phyloP scores from a whole-genome alignment of 2,888 invertebrate genomes.

The Timema cristinae region DNA sequence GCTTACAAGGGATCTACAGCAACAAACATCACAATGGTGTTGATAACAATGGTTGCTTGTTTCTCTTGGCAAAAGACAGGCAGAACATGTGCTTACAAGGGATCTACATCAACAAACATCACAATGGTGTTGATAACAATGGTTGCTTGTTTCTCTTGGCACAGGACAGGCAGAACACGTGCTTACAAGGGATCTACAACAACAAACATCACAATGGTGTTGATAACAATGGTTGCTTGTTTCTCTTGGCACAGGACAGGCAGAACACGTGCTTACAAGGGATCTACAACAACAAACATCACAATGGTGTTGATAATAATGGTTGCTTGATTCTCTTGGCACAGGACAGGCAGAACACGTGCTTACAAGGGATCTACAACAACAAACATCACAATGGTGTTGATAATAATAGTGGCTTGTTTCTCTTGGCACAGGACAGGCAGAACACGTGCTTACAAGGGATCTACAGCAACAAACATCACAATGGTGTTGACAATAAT shows the following conservation, averaged over 20 bases:
- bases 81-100: conserved; percentile 98
- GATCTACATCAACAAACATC: conserved; percentile 57
- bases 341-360: conserved; percentile 92
- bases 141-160: no score
- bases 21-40: background rate
- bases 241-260: conserved; percentile 82
- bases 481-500: background rate
- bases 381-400: background rate
- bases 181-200: conserved; percentile 89
- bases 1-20: conserved; percentile 89
- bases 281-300: conserved; percentile 57
- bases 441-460: conserved; percentile 98
- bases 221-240: no score
- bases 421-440: conserved; percentile 82
- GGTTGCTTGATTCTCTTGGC: no score
- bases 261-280: conserved; percentile 98
- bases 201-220: background rate
- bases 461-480: conserved; percentile 57
- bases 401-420: no score
- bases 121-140: background rate
- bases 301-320: background rate
- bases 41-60: no score
- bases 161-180: conserved; percentile 92
- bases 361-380: conserved; percentile 89
- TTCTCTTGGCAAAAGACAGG: conserved; percentile 82